Evolutionary conservation across 2,113 vertebrate species (phyloP).

Genomic region (Sitta europaea): DNA sequence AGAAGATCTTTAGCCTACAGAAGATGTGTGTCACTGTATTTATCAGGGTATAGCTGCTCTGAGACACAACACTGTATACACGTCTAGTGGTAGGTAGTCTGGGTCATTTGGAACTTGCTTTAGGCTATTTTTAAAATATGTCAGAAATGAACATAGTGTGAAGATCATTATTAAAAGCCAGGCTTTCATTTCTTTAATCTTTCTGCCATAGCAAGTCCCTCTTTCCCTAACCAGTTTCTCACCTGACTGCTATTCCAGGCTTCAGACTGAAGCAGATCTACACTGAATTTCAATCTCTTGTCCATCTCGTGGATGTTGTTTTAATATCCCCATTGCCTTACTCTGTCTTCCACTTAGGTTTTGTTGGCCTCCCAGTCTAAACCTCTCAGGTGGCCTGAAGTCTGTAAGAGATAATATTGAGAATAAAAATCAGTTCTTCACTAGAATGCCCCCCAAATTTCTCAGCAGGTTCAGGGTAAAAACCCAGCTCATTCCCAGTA

Average conservation of each 20-base stretch:
- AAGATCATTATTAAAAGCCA: neutral
- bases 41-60: neutral
- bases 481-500: neutral
- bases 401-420: neutral
- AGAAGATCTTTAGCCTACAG: neutral
- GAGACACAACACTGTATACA: neutral
- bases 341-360: neutral
- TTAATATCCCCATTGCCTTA: neutral
- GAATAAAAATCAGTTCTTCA: neutral
- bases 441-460: neutral
- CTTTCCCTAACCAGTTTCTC: neutral
- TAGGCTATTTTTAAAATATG: neutral
- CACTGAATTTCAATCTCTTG: neutral
- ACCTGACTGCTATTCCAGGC: neutral
- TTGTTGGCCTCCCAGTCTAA: neutral
- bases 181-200: neutral
- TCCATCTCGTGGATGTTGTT: neutral
- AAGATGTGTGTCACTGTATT: neutral
- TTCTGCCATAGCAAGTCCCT: neutral
- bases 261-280: neutral
- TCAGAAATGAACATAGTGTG: neutral
- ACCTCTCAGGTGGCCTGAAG: neutral
- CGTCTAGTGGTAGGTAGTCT: neutral
- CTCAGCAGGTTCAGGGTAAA: neutral
- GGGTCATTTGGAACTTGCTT: neutral